phyloP scores from a whole-genome alignment of 2,113 vertebrate species.

The Arizona elegans region DNA sequence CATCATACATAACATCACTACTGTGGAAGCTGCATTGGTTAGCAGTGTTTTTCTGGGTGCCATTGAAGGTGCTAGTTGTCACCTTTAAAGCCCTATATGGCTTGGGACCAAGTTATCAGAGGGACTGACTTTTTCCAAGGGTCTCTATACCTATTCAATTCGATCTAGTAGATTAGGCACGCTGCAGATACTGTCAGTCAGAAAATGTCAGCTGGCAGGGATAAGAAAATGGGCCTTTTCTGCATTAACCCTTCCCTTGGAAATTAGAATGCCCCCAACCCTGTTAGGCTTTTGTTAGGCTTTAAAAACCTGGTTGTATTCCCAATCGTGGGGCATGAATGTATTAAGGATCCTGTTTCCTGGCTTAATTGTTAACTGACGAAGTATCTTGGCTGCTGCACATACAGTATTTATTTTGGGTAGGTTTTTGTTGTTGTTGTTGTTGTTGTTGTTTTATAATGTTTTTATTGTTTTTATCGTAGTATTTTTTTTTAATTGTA shows the following conservation, averaged over 20 bases:
- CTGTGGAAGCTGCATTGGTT: too few species aligned
- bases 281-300: background rate
- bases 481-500: background rate
- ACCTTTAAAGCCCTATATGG: too few species aligned
- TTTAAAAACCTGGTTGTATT: background rate
- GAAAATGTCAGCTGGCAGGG: background rate
- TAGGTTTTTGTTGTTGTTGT: background rate
- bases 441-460: background rate
- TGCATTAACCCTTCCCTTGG: background rate
- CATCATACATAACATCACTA: too few species aligned
- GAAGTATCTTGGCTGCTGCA: background rate
- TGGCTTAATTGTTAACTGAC: background rate
- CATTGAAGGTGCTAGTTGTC: too few species aligned
- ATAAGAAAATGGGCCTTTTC: background rate
- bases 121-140: background rate
- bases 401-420: background rate
- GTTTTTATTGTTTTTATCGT: background rate
- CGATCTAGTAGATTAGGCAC: background rate
- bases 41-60: too few species aligned
- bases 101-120: too few species aligned
- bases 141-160: background rate
- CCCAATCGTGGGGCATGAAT: background rate
- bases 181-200: background rate
- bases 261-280: background rate
- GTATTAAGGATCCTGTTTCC: background rate